Percentiles rank a stretch among this genome's conserved stretches.
phyloP scores from a whole-genome alignment of 2,888 invertebrate species.

The Loripinus fragilis region DNA sequence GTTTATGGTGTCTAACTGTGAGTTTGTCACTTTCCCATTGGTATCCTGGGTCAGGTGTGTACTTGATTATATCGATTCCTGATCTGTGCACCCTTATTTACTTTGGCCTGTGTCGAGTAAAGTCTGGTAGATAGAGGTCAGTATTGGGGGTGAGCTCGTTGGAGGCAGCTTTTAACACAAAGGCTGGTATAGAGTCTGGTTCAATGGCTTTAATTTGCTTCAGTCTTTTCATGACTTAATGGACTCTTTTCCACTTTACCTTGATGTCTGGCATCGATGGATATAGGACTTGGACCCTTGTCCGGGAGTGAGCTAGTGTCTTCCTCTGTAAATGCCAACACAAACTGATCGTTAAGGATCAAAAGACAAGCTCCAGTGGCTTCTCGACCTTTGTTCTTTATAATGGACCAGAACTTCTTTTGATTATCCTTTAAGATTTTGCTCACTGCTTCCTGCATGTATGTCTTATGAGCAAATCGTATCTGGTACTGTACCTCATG shows the following conservation, averaged over 20 bases:
- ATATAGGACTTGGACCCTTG: background rate
- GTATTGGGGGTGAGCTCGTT: background rate
- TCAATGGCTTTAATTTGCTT: background rate
- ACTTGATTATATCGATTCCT: too few relatives aligned
- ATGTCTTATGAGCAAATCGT: background rate
- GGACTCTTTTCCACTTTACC: background rate
- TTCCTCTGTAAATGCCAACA: background rate
- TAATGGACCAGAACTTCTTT: background rate
- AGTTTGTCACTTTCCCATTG: too few relatives aligned
- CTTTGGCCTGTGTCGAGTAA: background rate
- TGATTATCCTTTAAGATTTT: background rate
- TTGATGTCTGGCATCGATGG: background rate
- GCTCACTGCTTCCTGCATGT: background rate
- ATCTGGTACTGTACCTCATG: conserved; percentile 2
- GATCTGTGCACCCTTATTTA: too few relatives aligned
- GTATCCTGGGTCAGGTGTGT: too few relatives aligned
- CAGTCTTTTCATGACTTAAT: background rate
- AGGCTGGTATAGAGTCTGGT: background rate
- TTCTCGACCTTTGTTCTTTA: background rate
- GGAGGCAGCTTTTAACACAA: background rate
- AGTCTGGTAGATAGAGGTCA: background rate
- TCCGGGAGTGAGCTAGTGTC: background rate
- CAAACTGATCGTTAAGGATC: background rate
- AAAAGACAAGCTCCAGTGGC: background rate
- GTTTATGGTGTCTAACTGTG: too few relatives aligned